Evolutionary conservation across 1,140 invertebrate species (phyloP), one percentile per base, ranked within the genome.

Genomic region (Ericerus pela): DNA sequence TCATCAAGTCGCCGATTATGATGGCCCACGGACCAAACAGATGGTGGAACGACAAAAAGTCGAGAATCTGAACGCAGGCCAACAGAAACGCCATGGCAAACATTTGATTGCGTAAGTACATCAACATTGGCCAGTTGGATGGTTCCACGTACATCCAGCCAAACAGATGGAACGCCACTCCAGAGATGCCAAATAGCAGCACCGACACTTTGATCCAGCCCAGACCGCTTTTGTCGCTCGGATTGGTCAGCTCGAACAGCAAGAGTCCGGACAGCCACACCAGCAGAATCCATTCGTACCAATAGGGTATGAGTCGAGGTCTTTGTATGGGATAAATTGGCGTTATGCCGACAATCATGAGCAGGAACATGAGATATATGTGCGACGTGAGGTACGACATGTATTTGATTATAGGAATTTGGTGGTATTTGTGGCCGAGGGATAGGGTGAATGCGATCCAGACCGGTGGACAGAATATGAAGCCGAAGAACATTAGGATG

Each of bases 311-410:
- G 59, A 88, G 70, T 62, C 75, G 82, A 26, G 75, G 70, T 52
- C 85, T 74, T 56, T 89, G 80, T 60, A 87, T 82, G 28, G 82
- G 80, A 68, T 88, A 86, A 56, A 91, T 79, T 26, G 93, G 90
- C 52, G 83, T 87, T 55, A 96, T 92, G 27, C 84, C 87, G n/a
- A 90, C 88, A 54, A 96, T 74, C 53, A 85, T 78, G 60, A 97
- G 79, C 59, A 98, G 81, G 47, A 92, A 72, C 82, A 98, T 96
- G 53, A 99, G 79, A 70, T 96, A 96, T 61, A 98, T 83, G 73
- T 99, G 96, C 1, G 96, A 97, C 1, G 95, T 96, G 52, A 99
- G 77, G 71, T 98, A 96, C 12, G 93, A 95, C 87, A 98, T 96
- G 70, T 99, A 99, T 72, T 98, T 98, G 65, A 99, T 96, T 61